These are phyloP conservation scores for Asteroscopus sphinx DNA, from an alignment of 2,888 invertebrate genomes.

Conservation along the genomic window DNA sequence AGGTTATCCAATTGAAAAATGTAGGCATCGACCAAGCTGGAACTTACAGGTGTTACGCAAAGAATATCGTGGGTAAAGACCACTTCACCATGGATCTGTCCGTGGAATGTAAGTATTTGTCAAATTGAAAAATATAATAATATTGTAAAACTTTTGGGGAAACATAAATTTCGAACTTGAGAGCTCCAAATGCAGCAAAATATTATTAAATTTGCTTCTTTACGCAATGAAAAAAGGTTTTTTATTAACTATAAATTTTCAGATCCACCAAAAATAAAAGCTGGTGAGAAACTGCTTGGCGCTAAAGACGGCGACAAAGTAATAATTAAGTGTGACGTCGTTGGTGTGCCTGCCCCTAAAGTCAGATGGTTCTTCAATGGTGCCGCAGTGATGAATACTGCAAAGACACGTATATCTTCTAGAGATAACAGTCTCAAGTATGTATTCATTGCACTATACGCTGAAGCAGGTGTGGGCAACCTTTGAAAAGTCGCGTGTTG, in stretches of 20 bases:
- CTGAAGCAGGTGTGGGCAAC: too few species aligned
- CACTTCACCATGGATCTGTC: constrained; percentile 53
- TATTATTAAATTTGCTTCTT: too few species aligned
- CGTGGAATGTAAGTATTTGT: constrained; percentile 72
- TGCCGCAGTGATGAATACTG: constrained; percentile 30
- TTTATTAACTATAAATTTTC: constrained; percentile 20
- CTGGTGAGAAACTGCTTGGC: constrained; percentile 14
- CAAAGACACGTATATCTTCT: constrained; percentile 8
- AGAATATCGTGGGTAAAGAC: constrained; percentile 61
- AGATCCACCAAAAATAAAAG: constrained; percentile 66
- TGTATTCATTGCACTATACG: not conserved
- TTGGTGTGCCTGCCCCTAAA: constrained; percentile 64
- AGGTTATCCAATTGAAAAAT: constrained; percentile 43
- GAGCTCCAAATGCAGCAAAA: too few species aligned
- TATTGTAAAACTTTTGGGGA: not conserved
- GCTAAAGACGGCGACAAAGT: constrained; percentile 55
- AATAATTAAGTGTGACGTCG: constrained; percentile 59
- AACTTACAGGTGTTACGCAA: constrained; percentile 62
- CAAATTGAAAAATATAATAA: not conserved
- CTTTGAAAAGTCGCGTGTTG: too few species aligned
- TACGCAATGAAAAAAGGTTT: too few species aligned
- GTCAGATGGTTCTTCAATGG: constrained; percentile 66
- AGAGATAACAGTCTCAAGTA: constrained; percentile 64
- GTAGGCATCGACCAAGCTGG: constrained; percentile 52
- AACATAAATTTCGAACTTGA: too few species aligned